Evolutionary conservation across 1,140 invertebrate species (phyloP), one percentile per base, ranked within the genome.

Genomic region (Cydia splendana): DNA sequence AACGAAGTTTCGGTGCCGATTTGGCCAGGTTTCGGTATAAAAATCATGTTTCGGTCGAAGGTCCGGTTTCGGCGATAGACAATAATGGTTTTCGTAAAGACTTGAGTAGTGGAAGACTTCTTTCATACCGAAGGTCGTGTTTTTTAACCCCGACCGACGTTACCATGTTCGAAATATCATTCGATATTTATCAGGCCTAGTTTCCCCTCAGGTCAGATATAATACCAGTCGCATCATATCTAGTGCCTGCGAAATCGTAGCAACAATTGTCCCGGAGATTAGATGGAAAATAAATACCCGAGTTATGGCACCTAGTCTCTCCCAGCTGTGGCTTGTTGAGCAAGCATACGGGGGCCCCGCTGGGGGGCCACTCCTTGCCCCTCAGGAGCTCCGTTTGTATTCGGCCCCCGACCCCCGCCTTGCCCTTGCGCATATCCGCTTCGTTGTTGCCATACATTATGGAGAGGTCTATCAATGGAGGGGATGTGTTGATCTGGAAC

Each of bases 401-500:
- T 4, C 79, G 65, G 1, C 83, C 83, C 4, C 83, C 81, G 2
- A n/a, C 45, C 28, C 53, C 48, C 20, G 76, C 71, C 10, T 79
- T 53, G 1, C 34, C 74, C 4, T 38, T 53, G 2, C 53, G 38
- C 6, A 77, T 76, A 0, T 42, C 38, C 0, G 2, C 7, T 10
- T 48, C 71, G 10, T 75, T 65, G 74, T 75, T 53, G 3, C 85
- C 85, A 67, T 86, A 86, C 0, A 82, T 13, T 13, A 57, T 65
- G 0, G 83, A 80, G 13, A 86, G 6, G 1, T 86, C 85, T 3
- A 84, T 34, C 80, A 84, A 79, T 0, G 85, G 85, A 0, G 82
- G 75, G 15, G 80, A 75, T 13, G 80, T 76, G 67, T 84, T 84
- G 1, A 86, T 75, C 82, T 84, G 75, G 4, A 76, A 78, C 24